Evolutionary conservation across 2,113 vertebrate genomes (phyloP), one percentile per base, ranked within the genome.

Genomic region (Terrapene triunguis): DNA sequence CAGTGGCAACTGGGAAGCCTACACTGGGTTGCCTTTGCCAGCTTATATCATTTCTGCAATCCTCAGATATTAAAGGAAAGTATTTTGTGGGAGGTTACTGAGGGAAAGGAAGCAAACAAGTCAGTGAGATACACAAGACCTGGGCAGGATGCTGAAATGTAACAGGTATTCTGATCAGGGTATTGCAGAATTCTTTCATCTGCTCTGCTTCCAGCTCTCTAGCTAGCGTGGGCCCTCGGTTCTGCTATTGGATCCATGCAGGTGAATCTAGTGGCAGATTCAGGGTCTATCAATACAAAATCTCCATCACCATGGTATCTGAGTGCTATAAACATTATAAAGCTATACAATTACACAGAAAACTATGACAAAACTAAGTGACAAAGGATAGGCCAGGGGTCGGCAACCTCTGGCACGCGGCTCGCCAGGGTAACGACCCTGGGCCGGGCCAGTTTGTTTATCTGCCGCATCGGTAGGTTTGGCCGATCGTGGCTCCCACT

Each of bases 21-120:
- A 85, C 85, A 90, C 72, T 42, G 79, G 93, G 78, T 83, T 91
- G 90, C 59, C 89, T 94, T 89, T 93, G 89, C 85, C 96, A 65
- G 65, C 74, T 84, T n/a, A 54, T 42, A 48, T 53, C 83, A 50
- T 17, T 8, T 57, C 92, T 85, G n/a, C 65, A 87, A 95, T 38
- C 53, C 87, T 85, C 65, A 50, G 21, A 84, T 59, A 84, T 74
- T 88, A 44, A 3, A 94, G 65, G 91, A 25, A 88, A 91, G 78
- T 79, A 88, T 89, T 96, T 95, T 92, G 89, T 79, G 83, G 89
- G 83, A 94, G 87, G 91, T 91, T 85, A 93, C 83, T 27, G 25
- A 47, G 74, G 42, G 96, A 97, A 95, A 96, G 93, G 85, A 92
- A 93, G 44, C 83, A 82, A 95, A 92, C 83, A 76, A 79, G 95